These are phyloP conservation scores for Dinomys branickii DNA, from an alignment of 2,113 vertebrate species.

Conservation along the genomic window DNA sequence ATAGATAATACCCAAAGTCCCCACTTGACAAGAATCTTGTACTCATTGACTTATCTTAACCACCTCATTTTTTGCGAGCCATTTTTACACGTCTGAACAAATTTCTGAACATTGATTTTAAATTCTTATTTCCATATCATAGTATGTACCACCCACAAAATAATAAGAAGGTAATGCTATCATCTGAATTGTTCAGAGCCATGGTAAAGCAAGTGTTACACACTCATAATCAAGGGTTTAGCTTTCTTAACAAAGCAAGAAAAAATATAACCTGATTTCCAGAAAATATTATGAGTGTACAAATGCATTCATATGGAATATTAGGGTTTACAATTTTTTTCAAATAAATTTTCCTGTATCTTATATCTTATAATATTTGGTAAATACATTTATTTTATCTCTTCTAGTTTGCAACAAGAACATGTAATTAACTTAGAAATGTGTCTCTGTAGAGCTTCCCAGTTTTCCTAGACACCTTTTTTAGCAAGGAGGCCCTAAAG, in stretches of 20 bases:
- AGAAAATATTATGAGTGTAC: not conserved
- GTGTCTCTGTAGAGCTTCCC: not conserved
- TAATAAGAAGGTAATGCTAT: not conserved
- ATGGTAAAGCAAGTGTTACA: not conserved
- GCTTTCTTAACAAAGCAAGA: not conserved
- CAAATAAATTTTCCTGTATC: not conserved
- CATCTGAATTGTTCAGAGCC: not conserved
- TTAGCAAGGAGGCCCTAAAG: not conserved
- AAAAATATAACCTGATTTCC: not conserved
- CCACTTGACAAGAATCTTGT: not conserved
- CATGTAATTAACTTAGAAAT: not conserved
- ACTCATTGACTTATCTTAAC: not conserved
- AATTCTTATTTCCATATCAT: not conserved
- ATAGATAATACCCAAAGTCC: not conserved
- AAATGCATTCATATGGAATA: not conserved
- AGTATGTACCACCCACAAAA: not conserved
- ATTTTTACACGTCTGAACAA: not conserved
- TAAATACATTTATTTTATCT: not conserved
- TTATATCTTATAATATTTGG: not conserved
- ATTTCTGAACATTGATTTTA: not conserved
- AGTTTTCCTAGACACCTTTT: not conserved
- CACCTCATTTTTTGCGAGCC: not conserved
- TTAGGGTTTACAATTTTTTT: not conserved
- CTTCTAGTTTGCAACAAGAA: constrained; percentile 19
- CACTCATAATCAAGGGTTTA: not conserved